Evolutionary conservation across 2,113 vertebrate species (phyloP), one percentile per base, ranked within the genome.

Genomic region (Dicrurus megarhynchus): DNA sequence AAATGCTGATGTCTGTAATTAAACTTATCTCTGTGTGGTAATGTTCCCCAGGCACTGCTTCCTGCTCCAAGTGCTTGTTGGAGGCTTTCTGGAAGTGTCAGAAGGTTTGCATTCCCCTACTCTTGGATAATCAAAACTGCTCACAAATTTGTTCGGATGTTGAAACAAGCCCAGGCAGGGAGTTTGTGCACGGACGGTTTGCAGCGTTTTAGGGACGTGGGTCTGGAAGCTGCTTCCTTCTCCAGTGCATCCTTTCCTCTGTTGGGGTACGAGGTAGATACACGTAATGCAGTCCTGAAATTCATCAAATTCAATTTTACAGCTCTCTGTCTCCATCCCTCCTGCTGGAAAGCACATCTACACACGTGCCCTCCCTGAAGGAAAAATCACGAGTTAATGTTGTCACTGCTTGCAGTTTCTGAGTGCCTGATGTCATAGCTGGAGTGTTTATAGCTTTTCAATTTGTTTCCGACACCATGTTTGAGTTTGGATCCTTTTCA

Each of bases 1-100:
- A 96, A 96, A 93, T 27, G 90, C 92, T 95, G 90, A 96, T 93
- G 88, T 78, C 79, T 92, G 83, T 73, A 93, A 81, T 75, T 93
- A 80, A 93, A 81, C 86, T 96, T 96, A 93, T 93, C 88, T 95
- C 63, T 86, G 47, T 64, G 83, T 89, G 79, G 93, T 95, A 95
- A 92, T 67, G 73, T 35, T 96, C 92, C 69, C 95, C 70, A 97
- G 90, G 88, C 93, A 90, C 64, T 2, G 15, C 26, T 95, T 88
- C 83, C 57, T 41, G 89, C 65, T 73, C 90, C 95, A 96, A 97
- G 49, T 53, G 49, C 41, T 91, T 81, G 55, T 67, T 93, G 92
- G 83, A 94, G 55, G 63, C 70, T 94, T 93, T 91, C 61, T 87
- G 74, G 89, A 94, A 70, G 76, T 90, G 73, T 77, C 82, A 93